These are phyloP conservation scores for Channa argus DNA, from an alignment of 2,113 vertebrate species.

Conservation along the genomic window DNA sequence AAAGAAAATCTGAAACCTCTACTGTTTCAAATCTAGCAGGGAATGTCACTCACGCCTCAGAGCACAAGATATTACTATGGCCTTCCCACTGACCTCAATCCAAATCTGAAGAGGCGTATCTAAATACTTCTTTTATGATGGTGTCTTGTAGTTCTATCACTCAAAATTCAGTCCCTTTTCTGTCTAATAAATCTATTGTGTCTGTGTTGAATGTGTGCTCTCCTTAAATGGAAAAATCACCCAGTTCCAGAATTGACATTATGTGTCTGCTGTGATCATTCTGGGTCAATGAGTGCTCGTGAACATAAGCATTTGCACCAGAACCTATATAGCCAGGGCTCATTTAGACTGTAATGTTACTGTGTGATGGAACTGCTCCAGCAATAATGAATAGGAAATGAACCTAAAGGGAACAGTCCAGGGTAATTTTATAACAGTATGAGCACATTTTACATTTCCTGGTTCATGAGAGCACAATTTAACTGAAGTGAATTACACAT, in stretches of 20 bases:
- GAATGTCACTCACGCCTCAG: conserved; percentile 70
- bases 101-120: conserved; percentile 72
- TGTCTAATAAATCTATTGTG: conserved; percentile 69
- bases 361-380: conserved; percentile 26
- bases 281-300: conserved; percentile 51
- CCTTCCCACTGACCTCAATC: conserved; percentile 78
- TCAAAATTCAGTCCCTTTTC: conserved; percentile 56
- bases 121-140: conserved; percentile 71
- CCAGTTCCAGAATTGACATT: conserved; percentile 50
- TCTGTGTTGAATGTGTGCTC: conserved; percentile 39
- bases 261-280: conserved; percentile 63
- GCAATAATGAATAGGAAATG: conserved; percentile 40
- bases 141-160: conserved; percentile 48
- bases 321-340: conserved; percentile 20
- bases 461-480: conserved; percentile 20
- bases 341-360: conserved; percentile 42
- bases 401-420: conserved; percentile 23
- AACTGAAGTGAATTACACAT: conserved; percentile 9
- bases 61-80: conserved; percentile 67
- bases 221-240: conserved; percentile 61
- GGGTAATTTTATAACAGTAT: conserved; percentile 9
- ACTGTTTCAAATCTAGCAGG: conserved; percentile 64
- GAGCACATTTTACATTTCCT: conserved; percentile 19
- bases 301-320: conserved; percentile 46
- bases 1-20: conserved; percentile 57